Evolutionary conservation across 2,888 invertebrate species (phyloP), one percentile per base, ranked within the genome.

Genomic region (Cybosia mesomella): DNA sequence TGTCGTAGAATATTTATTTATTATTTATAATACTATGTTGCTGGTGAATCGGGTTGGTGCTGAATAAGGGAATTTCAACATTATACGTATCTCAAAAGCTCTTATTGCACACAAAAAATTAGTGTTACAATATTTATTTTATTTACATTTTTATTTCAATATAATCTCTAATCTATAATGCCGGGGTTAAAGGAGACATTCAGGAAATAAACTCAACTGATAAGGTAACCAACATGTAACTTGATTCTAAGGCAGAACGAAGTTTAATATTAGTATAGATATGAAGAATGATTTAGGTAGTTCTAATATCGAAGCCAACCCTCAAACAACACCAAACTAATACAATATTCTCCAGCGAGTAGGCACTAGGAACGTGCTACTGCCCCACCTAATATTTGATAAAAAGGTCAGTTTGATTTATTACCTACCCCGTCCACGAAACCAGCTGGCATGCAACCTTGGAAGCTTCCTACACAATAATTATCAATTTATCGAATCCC

Each of bases 331-430:
- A 59, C 59, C 39, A 22, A 36, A 64, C 32, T 9, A 64, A 55
- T 36, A 28, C 39, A 58, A 28, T 58, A 32, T 24, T 39, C n/a
- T n/a, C 7, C 18, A 18, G 18, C 9, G 7, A 43, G 34, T 54
- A 53, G 10, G 53, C 21, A 55, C 18, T 39, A 39, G 24, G 15
- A 21, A 39, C 21, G 57, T 43, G 22, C 13, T 18, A 39, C 36
- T 24, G 43, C 39, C 65, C 67, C 34, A 64, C 34, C 54, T 49
- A 70, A 34, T 67, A 57, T 68, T 76, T 74, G 72, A 77, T 74
- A 74, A 79, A 79, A 72, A 66, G 59, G 15, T 13, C 43, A 32
- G 18, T 60, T 62, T 79, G 77, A 77, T 80, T 77, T 80, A 77
- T 67, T 77, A 58, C n/a, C 18, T 70, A 58, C 9, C n/a, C 24